Percentiles rank a stretch among this genome's conserved stretches.
phyloP scores from a whole-genome alignment of 2,113 vertebrate species.

The Halcyon senegalensis region DNA sequence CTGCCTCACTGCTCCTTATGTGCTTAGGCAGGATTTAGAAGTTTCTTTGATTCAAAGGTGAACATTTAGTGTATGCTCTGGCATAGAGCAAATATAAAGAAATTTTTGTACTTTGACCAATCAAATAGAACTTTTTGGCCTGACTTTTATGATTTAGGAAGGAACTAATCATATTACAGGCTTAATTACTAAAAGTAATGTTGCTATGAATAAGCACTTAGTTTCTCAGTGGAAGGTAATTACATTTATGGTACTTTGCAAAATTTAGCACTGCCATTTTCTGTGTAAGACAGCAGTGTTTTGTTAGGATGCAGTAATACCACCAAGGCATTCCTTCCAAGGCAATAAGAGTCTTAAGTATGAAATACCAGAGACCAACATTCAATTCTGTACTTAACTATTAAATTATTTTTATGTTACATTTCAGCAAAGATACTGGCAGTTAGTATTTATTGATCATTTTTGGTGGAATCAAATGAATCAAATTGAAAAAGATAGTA shows the following conservation, averaged over 20 bases:
- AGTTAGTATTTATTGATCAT: neutral
- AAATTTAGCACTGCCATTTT: conserved; percentile 30
- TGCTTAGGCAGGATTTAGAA: neutral
- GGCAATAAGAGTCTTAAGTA: neutral
- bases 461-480: neutral
- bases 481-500: neutral
- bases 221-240: conserved; percentile 55
- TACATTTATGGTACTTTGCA: conserved; percentile 27
- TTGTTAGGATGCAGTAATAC: neutral
- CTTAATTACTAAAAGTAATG: conserved; percentile 65
- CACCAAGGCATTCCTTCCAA: neutral
- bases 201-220: conserved; percentile 27
- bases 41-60: neutral
- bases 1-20: neutral
- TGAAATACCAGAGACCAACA: neutral
- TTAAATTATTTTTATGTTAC: neutral
- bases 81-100: neutral
- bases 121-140: neutral
- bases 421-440: neutral
- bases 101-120: conserved; percentile 39
- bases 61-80: neutral
- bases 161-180: conserved; percentile 40
- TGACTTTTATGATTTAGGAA: conserved; percentile 37
- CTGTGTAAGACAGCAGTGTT: conserved; percentile 1
- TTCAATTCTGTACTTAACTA: neutral